These are phyloP conservation scores for Gonocerus acuteangulatus DNA, from an alignment of 2,888 invertebrate genomes.

Conservation along the genomic window DNA sequence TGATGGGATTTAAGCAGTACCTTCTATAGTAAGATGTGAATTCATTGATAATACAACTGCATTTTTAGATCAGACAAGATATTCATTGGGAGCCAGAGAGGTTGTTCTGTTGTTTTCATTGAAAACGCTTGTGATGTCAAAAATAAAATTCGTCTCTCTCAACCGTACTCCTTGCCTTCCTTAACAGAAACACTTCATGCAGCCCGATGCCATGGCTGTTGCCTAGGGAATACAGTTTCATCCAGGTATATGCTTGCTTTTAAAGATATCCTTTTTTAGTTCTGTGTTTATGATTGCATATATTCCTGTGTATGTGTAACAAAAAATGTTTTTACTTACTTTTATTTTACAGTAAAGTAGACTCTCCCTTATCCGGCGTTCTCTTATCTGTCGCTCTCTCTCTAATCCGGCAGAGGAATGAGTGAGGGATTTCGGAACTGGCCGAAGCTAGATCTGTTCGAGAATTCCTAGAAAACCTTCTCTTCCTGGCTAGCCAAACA, in stretches of 20 bases:
- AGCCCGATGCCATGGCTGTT: conserved; percentile 13
- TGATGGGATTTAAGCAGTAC: too few relatives aligned
- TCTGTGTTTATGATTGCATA: neutral
- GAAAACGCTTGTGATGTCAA: conserved; percentile 10
- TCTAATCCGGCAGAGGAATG: too few relatives aligned
- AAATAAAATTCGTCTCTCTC: neutral
- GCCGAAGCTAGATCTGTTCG: neutral
- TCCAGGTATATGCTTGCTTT: conserved; percentile 15
- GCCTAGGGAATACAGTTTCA: neutral
- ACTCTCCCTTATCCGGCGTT: too few relatives aligned
- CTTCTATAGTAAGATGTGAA: too few relatives aligned
- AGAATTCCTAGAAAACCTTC: too few relatives aligned
- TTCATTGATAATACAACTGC: too few relatives aligned
- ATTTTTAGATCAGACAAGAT: conserved; percentile 14
- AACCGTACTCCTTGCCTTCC: conserved; percentile 12
- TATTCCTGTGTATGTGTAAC: too few relatives aligned
- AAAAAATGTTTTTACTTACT: neutral
- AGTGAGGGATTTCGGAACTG: too few relatives aligned
- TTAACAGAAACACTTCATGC: conserved; percentile 10
- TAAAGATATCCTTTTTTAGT: neutral
- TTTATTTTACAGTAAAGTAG: neutral
- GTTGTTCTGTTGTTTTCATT: conserved; percentile 17
- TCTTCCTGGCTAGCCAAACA: neutral
- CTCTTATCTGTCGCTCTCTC: too few relatives aligned
- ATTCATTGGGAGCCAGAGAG: conserved; percentile 20